Percentiles rank a stretch among this genome's conserved stretches.
Evolutionary conservation across 2,888 invertebrate species (phyloP).

Genomic region (Dione juno): DNA sequence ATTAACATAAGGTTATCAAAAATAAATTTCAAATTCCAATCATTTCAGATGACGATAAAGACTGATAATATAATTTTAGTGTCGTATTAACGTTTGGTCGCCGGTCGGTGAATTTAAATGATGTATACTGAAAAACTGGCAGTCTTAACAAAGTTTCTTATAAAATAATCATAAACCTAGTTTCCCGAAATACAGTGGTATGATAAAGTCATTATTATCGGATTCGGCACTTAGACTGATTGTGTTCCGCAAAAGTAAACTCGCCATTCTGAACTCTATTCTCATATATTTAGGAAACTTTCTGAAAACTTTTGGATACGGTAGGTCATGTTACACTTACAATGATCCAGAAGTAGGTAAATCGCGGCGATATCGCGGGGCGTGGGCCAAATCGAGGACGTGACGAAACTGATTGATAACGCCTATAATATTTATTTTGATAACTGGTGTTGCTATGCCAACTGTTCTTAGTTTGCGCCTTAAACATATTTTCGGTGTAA

Average conservation of each 20-base stretch:
- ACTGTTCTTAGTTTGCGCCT: conserved; percentile 12
- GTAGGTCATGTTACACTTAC: conserved; percentile 50
- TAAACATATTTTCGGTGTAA: not conserved
- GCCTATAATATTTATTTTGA: conserved; percentile 62
- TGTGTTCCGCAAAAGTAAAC: conserved; percentile 29
- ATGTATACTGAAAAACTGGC: conserved; percentile 51
- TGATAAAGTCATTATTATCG: conserved; percentile 39
- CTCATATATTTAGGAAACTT: not conserved
- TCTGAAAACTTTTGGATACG: conserved; percentile 43
- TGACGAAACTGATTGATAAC: conserved; percentile 81
- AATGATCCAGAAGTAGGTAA: conserved; percentile 76
- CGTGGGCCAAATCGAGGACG: conserved; percentile 76
- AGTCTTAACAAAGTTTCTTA: conserved; percentile 54
- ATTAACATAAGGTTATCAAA: not conserved
- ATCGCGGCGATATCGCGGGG: conserved; percentile 71
- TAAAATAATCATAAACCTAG: conserved; percentile 26
- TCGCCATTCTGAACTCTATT: conserved; percentile 29
- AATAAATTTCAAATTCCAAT: not conserved
- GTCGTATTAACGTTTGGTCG: conserved; percentile 9
- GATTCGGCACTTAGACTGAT: conserved; percentile 43
- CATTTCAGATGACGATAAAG: conserved; percentile 8
- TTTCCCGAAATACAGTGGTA: conserved; percentile 27
- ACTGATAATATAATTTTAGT: conserved; percentile 18
- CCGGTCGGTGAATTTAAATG: conserved; percentile 7
- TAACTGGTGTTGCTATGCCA: conserved; percentile 65